Base-by-base conservation (phyloP, 2,797 vertebrate genomes). In the Chelonia mydas region DNA sequence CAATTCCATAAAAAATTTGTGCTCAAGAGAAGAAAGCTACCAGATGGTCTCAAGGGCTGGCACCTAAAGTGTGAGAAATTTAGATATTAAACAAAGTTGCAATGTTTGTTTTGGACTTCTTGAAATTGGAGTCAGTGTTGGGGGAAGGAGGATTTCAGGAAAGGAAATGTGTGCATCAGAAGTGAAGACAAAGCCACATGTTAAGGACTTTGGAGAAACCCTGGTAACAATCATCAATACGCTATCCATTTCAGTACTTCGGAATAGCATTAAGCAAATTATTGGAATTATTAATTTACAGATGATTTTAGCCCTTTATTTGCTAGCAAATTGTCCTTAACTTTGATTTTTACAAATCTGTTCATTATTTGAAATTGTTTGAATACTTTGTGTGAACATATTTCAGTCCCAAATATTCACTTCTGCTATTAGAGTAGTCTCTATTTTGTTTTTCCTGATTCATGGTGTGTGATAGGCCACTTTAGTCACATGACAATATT, bases 51-150 rank as follows among this genome's bases (percentile, higher is more conserved):
- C 15, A 0, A 72, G 37, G n/a, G n/a, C 68, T 21, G 54, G 47
- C 81, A 86, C 50, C 80, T 55, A 55, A 28, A 86, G 82, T 86
- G 86, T 80, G 57, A 87, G 51, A 90, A 88, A 90, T 72, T 94
- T 78, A 93, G 72, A 77, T 23, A 74, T 2, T 12, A 54, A 94
- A 94, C 90, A 94, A 68, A 12, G 49, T 94, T 23, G 4, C 57
- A 77, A 21, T 45, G 50, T 86, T 94, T 88, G 87, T 92, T 89
- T 87, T 96, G 91, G 94, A 93, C 92, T 23, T 85, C 85, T 23
- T 37, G 72, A 61, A 37, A 25, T 83, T 95, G 50, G 77, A 82
- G 83, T 92, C 94, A 49, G 16, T 85, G 74, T 41, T 27, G 5
- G 68, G 49, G n/a, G 17, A 10, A 87, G 90, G 94, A 86, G 54